Evolutionary conservation across 2,113 vertebrate species (phyloP), one percentile per base, ranked within the genome.

Genomic region (Pyrgilauda ruficollis): DNA sequence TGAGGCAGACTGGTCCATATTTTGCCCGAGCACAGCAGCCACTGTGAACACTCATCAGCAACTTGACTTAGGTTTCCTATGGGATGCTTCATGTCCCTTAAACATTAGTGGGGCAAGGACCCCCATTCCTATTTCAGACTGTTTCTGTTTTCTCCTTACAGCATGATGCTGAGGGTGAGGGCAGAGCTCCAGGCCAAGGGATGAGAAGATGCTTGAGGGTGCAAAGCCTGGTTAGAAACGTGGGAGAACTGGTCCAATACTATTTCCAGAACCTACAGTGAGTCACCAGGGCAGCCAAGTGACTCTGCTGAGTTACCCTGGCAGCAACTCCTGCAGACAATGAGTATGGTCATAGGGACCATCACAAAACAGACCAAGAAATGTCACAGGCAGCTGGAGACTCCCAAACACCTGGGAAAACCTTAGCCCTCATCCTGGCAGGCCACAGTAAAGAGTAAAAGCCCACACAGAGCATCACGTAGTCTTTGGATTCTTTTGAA

Each of bases 281-380:
- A 74, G 13, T 62, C 90, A 46, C 22, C 11, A 6, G 21, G 43
- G 49, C 31, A 92, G 37, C 17, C 37, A 72, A 39, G 22, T 28
- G 63, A n/a, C 23, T n/a, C 49, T 35, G 27, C 13, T 47, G 56
- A 39, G 33, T 43, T 59, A 19, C 7, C 62, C 21, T 30, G 61
- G 69, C 75, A 82, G 41, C 46, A 87, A 21, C 3, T 26, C 61
- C 66, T 50, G 30, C 52, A 85, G 75, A 15, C 72, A 68, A 4
- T 3, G 5, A n/a, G 17, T 33, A 8, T 10, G 43, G 6, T 35
- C 1, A 1, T 3, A 78, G 49, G 12, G 12, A 50, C 26, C 0
- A 0, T 28, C 85, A 62, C 5, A 1, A 41, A 74, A 46, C 20
- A 76, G 16, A 26, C 15, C 50, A 63, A 49, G 22, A 88, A 26